These are phyloP conservation scores for Meles meles DNA, from an alignment of 2,113 vertebrate genomes.

Conservation along the genomic window DNA sequence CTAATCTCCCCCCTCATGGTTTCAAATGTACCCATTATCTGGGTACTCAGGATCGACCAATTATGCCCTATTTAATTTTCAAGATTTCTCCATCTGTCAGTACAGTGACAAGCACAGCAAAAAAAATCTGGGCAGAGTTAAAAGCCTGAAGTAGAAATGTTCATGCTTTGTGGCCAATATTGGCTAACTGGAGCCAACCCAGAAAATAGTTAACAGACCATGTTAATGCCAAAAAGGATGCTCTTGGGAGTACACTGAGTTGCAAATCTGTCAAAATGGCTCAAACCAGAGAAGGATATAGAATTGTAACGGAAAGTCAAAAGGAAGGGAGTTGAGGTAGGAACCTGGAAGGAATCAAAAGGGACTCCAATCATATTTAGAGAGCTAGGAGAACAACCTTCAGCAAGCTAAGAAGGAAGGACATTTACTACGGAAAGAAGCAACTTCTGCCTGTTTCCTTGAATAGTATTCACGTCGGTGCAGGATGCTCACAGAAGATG, in stretches of 20 bases:
- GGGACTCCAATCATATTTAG: neutral
- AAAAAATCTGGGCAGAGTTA: conserved; percentile 25
- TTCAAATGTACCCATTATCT: conserved; percentile 54
- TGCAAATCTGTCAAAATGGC: conserved; percentile 11
- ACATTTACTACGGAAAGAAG: neutral
- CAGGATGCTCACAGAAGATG: neutral
- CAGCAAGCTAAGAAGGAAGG: neutral
- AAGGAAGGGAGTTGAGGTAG: neutral
- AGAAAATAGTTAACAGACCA: conserved; percentile 41
- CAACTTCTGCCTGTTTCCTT: conserved; percentile 3
- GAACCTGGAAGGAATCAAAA: neutral
- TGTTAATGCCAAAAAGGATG: neutral
- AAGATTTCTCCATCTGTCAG: conserved; percentile 40
- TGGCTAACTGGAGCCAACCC: neutral
- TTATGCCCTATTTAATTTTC: conserved; percentile 62
- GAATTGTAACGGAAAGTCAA: neutral
- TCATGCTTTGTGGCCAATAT: conserved; percentile 32
- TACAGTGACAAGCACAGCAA: conserved; percentile 1
- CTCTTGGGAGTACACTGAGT: neutral
- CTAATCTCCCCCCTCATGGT: conserved; percentile 24
- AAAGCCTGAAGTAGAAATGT: conserved; percentile 39
- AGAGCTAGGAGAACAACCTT: conserved; percentile 13
- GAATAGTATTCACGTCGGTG: neutral
- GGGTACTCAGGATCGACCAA: neutral
- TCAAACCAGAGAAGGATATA: neutral